These are phyloP conservation scores for Nasalis larvatus DNA, from an alignment of 2,113 vertebrate genomes.

Conservation along the genomic window DNA sequence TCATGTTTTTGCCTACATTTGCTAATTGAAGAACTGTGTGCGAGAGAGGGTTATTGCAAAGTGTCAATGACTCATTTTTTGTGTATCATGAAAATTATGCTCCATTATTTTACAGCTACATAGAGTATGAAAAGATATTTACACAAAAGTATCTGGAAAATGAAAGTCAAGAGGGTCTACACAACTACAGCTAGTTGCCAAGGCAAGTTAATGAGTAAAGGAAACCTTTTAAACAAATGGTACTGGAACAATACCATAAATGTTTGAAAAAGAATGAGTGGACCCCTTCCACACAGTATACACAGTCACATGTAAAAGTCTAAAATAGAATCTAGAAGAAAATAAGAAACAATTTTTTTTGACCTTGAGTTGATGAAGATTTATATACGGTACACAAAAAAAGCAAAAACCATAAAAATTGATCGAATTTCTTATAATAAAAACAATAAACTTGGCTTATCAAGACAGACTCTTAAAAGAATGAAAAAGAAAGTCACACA, in stretches of 20 bases:
- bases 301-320: not conserved
- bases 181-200: not conserved
- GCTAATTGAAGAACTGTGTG: not conserved
- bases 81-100: not conserved
- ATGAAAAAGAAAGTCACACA: not conserved
- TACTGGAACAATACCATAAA: not conserved
- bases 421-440: not conserved
- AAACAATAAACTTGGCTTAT: not conserved
- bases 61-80: not conserved
- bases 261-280: not conserved
- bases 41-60: not conserved
- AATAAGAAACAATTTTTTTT: not conserved
- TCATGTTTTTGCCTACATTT: not conserved
- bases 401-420: not conserved
- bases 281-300: too few species aligned
- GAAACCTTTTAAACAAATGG: not conserved
- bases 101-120: not conserved
- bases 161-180: not conserved
- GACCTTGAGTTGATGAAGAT: not conserved
- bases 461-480: not conserved
- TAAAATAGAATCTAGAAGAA: not conserved
- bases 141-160: not conserved
- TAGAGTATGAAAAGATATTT: conserved; percentile 32
- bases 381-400: not conserved
- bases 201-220: not conserved